Conservation (phyloP, 2,888 invertebrate species). For the Marronus borbonicus region DNA sequence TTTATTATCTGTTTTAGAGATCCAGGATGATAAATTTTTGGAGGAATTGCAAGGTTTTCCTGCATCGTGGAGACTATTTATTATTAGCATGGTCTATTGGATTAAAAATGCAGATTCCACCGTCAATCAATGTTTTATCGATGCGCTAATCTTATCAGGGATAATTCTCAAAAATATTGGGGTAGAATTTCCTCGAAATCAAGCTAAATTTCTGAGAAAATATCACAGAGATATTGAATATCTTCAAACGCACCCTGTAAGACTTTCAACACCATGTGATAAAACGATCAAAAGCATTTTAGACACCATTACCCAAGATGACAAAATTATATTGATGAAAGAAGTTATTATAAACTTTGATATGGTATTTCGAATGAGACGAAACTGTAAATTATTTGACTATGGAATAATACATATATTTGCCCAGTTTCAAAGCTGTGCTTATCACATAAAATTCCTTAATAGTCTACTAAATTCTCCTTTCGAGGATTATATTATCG, state of each 20-base stretch:
- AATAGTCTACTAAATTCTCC: constrained; percentile 78
- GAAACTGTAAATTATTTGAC: constrained; percentile 74
- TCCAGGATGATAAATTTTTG: constrained; percentile 67
- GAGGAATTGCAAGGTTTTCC: constrained; percentile 71
- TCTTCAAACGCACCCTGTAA: constrained; percentile 46
- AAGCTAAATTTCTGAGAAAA: constrained; percentile 71
- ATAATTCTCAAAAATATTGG: constrained; percentile 76
- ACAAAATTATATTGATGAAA: constrained; percentile 75
- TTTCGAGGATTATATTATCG: constrained; percentile 73
- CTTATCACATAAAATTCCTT: constrained; percentile 75
- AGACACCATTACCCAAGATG: constrained; percentile 73
- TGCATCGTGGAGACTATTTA: constrained; percentile 74
- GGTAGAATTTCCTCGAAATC: constrained; percentile 72
- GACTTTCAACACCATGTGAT: not conserved
- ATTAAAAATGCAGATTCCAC: constrained; percentile 68
- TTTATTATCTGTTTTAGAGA: constrained; percentile 72
- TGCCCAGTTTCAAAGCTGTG: constrained; percentile 79
- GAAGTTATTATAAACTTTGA: constrained; percentile 75
- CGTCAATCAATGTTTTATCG: constrained; percentile 71
- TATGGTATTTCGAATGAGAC: constrained; percentile 73
- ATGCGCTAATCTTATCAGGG: constrained; percentile 75
- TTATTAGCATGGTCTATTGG: constrained; percentile 77
- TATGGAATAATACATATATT: constrained; percentile 75
- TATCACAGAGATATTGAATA: constrained; percentile 67
- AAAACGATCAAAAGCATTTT: constrained; percentile 69